Base-by-base conservation (phyloP, 2,113 vertebrate genomes). In the Ceyx cyanopectus region DNA sequence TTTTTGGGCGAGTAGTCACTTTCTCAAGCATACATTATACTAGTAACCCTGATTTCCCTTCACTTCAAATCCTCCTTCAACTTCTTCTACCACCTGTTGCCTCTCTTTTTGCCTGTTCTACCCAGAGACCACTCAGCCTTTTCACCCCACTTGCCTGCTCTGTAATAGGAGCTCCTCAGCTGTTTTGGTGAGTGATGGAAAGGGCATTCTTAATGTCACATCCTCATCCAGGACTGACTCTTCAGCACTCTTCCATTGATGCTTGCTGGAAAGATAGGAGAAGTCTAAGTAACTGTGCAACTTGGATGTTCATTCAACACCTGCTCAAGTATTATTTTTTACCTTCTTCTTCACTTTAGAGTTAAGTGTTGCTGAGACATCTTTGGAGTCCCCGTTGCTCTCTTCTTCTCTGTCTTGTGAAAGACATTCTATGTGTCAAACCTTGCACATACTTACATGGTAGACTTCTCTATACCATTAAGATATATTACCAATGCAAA, bases 101-200 rank as follows among this genome's bases (percentile, higher is more conserved):
- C 74, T 70, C 79, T 73, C 21, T 51, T 70, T 73, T 85, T 68
- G 67, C 54, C 24, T 41, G 5, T 82, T 79, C 58, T 45, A 57
- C 72, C 53, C 72, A 43, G 46, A 60, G 12, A 48, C 26, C 29
- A 69, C 12, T 9, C 50, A 87, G 58, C 21, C 45, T 80, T 75
- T 54, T 83, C 63, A 69, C 23, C 20, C 50, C 46, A 73, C 80
- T 93, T 89, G 85, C 86, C 83, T 93, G 54, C 10, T 95, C 51
- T 76, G 86, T 92, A 96, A 93, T 63, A 88, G 54, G 86, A 96
- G 72, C 58, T 88, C 67, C 72, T 93, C 86, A 96, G 83, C 68
- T 86, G 80, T 80, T 85, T 83, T 86, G 32, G 29, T 85, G 83
- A 82, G 45, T 83, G 83, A 92, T 77, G 60, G 89, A 92, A 95